Base-by-base conservation (phyloP, 2,113 vertebrate species). In the Gasterosteus aculeatus region DNA sequence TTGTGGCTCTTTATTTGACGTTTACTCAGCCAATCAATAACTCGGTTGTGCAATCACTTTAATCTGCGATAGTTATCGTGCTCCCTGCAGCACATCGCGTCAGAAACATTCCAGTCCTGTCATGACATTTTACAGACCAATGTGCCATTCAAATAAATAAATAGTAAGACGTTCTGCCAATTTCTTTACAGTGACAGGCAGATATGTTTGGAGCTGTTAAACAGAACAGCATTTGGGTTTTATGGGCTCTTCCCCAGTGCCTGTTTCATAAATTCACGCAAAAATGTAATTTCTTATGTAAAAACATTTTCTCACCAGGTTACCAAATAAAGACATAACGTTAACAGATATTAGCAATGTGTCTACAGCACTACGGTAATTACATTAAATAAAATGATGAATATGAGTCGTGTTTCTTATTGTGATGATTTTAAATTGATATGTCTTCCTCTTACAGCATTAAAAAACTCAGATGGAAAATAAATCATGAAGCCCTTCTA, bases 41-140 rank as follows among this genome's bases (percentile, higher is more conserved):
- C 6, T 58, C 35, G 10, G 6, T 14, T 84, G 81, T 68, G 85
- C 70, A 84, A 84, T 19, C 0, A 22, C 5, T 63, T 61, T 69
- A 9, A 75, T 83, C 67, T 64, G 63, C 26, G 33, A 47, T 42
- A n/a, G 29, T 41, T 10, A 58, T 77, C 56, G 3, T 2, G 16
- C 60, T 35, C 26, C 75, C 82, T 75, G 18, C 22, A 72, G 76
- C 75, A 19, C 29, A 53, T 67, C 46, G 15, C 69, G 62, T 33
- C 11, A 10, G 26, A 66, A 77, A 54, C 83, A 81, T 86, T 90
- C 88, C 84, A 51, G 74, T 78, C 79, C 1, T 29, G 60, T 84
- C 26, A 4, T 26, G 65, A 76, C 82, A 3, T 71, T 60, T 53
- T 2, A 2, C 57, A 5, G 38, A 8, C 53, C 58, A 44, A 18